Percentiles rank a stretch among this genome's conserved stretches.
These are phyloP conservation scores for Danio jaintianensis DNA, from an alignment of 2,797 vertebrate species.

Conservation along the genomic window DNA sequence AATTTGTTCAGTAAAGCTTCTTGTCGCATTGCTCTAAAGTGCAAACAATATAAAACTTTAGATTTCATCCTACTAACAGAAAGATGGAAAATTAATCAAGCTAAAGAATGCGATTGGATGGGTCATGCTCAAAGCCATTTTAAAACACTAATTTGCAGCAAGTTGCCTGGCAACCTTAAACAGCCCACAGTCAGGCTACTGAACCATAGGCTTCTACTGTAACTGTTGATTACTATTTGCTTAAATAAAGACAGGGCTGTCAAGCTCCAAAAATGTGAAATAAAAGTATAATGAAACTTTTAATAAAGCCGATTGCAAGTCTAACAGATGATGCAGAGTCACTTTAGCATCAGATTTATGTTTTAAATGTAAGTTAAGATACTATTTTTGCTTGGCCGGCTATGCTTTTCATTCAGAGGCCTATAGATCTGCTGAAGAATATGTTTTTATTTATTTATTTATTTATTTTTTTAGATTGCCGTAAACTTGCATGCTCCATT, in stretches of 20 bases:
- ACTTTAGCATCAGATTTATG: neutral
- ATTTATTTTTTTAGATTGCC: neutral
- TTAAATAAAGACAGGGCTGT: neutral
- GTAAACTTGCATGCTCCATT: neutral
- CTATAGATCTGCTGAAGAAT: too few species aligned
- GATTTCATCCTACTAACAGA: neutral
- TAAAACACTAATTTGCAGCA: neutral
- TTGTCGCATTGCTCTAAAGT: neutral
- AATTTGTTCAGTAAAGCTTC: neutral
- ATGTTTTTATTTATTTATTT: neutral
- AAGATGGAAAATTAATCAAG: neutral
- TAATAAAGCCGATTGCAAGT: neutral
- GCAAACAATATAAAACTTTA: neutral
- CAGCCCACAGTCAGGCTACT: neutral
- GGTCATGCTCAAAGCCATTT: neutral
- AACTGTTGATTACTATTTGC: neutral
- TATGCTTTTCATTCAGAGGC: neutral
- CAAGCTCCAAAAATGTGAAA: neutral
- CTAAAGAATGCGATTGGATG: neutral
- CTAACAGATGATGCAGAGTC: neutral
- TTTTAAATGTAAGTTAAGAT: constrained; percentile 16
- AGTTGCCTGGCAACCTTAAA: constrained; percentile 16
- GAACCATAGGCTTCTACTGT: neutral
- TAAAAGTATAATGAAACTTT: neutral
- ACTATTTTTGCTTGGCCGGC: neutral